Conservation (phyloP, 2,113 vertebrate genomes). For the Laticauda colubrina region DNA sequence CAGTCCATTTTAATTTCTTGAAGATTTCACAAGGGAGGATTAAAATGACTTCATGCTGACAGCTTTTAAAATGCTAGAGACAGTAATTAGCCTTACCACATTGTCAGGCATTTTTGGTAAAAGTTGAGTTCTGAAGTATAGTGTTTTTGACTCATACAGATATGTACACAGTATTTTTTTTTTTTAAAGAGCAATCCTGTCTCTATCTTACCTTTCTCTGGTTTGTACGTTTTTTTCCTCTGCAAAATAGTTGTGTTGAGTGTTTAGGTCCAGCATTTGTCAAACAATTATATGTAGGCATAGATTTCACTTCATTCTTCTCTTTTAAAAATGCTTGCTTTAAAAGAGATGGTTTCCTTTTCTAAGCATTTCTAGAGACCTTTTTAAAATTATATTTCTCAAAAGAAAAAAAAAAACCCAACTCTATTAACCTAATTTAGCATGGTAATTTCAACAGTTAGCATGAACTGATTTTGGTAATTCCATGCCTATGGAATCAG, state of each 20-base stretch:
- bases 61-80: slow-evolving; percentile 44
- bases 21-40: slow-evolving; percentile 34
- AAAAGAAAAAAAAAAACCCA: background rate
- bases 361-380: slow-evolving; percentile 14
- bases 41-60: slow-evolving; percentile 13
- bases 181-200: background rate
- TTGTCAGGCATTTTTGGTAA: background rate
- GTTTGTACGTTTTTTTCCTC: slow-evolving; percentile 27
- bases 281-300: slow-evolving; percentile 17
- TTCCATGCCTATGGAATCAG: slow-evolving; percentile 44
- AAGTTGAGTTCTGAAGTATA: background rate
- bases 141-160: background rate
- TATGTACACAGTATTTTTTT: slow-evolving; percentile 1
- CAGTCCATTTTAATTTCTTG: background rate
- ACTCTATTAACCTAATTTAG: slow-evolving; percentile 9
- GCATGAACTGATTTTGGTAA: slow-evolving; percentile 47
- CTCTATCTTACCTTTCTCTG: slow-evolving; percentile 33
- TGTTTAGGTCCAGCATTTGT: slow-evolving; percentile 24
- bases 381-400: slow-evolving; percentile 16
- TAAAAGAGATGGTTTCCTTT: slow-evolving; percentile 37
- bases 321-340: slow-evolving; percentile 19
- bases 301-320: slow-evolving; percentile 1
- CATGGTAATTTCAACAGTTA: background rate
- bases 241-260: slow-evolving; percentile 1
- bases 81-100: slow-evolving; percentile 12